phyloP scores from a whole-genome alignment of 2,113 vertebrate species.

The Vanacampus margaritifer region DNA sequence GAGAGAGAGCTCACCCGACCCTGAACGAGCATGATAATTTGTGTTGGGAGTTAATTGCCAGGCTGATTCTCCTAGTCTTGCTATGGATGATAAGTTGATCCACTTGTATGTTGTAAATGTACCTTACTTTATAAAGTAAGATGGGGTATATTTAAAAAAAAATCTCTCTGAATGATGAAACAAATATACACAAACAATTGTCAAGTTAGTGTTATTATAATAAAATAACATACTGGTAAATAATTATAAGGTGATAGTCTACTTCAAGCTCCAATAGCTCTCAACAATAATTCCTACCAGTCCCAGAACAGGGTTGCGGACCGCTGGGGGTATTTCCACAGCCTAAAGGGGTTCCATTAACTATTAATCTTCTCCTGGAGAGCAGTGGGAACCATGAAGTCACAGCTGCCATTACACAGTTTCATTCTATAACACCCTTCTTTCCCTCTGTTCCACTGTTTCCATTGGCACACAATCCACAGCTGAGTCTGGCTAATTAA shows the following conservation, averaged over 20 bases:
- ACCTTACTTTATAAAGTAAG: constrained; percentile 55
- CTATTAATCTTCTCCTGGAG: constrained; percentile 69
- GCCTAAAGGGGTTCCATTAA: constrained; percentile 71
- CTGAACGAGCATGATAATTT: constrained; percentile 62
- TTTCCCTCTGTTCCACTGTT: constrained; percentile 46
- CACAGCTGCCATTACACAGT: constrained; percentile 60
- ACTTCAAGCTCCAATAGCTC: constrained; percentile 41
- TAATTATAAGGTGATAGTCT: constrained; percentile 29
- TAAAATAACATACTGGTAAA: neutral
- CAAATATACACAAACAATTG: constrained; percentile 34
- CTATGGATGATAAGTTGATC: constrained; percentile 59
- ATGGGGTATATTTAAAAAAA: neutral
- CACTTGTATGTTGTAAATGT: constrained; percentile 52
- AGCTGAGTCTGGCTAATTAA: constrained; percentile 67
- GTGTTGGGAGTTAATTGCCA: constrained; percentile 63
- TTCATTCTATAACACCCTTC: constrained; percentile 11
- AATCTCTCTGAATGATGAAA: neutral
- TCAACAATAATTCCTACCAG: constrained; percentile 63
- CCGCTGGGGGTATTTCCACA: constrained; percentile 65
- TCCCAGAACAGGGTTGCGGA: constrained; percentile 47
- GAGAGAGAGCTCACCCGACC: constrained; percentile 49
- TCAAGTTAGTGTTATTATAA: constrained; percentile 4
- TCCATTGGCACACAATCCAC: constrained; percentile 64
- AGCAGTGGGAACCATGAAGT: constrained; percentile 58
- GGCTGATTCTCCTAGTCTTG: constrained; percentile 57